Conservation (phyloP, 2,113 vertebrate genomes). For the Malurus elegans region DNA sequence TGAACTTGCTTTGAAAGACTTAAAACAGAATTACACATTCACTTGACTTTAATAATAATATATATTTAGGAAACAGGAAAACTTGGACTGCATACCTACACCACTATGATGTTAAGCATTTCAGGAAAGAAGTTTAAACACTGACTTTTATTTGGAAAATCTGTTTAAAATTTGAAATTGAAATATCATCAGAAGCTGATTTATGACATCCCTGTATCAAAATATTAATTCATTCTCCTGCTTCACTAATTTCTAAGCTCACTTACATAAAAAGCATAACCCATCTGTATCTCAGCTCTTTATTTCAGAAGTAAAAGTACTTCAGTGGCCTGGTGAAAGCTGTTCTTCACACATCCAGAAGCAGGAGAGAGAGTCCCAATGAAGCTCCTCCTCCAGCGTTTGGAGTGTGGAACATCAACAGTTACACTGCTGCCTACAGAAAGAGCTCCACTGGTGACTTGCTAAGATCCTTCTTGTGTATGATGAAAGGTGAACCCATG, state of each 20-base stretch:
- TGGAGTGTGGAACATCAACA: fast-evolving
- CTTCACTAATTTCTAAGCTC: background rate
- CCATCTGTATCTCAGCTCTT: background rate
- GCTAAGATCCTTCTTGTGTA: fast-evolving
- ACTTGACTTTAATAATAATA: background rate
- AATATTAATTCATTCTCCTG: background rate
- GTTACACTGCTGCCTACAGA: fast-evolving
- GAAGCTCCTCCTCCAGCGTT: fast-evolving
- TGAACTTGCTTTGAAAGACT: background rate
- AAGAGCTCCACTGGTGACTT: background rate
- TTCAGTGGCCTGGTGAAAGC: background rate
- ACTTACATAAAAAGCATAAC: background rate
- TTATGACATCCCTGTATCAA: background rate
- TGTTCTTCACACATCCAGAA: background rate
- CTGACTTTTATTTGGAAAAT: background rate
- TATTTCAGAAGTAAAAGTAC: background rate
- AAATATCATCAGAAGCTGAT: background rate
- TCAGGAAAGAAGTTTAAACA: background rate
- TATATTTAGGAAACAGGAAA: background rate
- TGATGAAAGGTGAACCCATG: background rate
- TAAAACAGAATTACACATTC: background rate
- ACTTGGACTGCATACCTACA: background rate
- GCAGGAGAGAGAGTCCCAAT: background rate
- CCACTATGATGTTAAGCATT: background rate
- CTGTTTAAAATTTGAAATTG: background rate